Percentiles rank a stretch among this genome's conserved stretches.
Evolutionary conservation across 1,140 invertebrate species (phyloP).

Genomic region (Phymastichus coffea): DNA sequence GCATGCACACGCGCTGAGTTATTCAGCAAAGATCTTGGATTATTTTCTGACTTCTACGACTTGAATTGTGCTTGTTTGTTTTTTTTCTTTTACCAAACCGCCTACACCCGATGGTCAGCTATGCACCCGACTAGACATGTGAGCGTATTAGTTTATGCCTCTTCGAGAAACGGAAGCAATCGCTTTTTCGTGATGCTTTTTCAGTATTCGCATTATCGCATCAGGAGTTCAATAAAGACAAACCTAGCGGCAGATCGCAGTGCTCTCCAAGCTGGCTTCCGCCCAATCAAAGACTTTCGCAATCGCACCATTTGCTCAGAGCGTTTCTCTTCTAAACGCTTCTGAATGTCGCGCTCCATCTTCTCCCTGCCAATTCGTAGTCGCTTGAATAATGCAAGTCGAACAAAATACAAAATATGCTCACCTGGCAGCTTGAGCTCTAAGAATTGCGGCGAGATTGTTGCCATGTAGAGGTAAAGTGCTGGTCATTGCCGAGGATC

Average conservation of each 20-base stretch:
- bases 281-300: constrained; percentile 61
- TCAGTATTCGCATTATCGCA: too few relatives aligned
- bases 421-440: constrained; percentile 66
- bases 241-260: constrained; percentile 59
- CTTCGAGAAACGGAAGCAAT: too few relatives aligned
- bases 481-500: constrained; percentile 53
- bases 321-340: constrained; percentile 60
- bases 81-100: background rate
- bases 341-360: constrained; percentile 64
- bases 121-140: too few relatives aligned
- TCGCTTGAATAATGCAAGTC: background rate
- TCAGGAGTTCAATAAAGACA: too few relatives aligned
- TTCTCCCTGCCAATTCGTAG: constrained; percentile 53
- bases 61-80: too few relatives aligned
- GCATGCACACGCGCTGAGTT: background rate
- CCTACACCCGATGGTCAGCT: too few relatives aligned
- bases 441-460: constrained; percentile 69
- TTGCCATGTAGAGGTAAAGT: constrained; percentile 60
- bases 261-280: constrained; percentile 69
- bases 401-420: background rate
- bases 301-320: constrained; percentile 59
- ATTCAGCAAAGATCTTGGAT: background rate
- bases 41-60: too few relatives aligned
- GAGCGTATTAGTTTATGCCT: too few relatives aligned
- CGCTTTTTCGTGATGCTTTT: too few relatives aligned